These are phyloP conservation scores for Merops nubicus DNA, from an alignment of 2,113 vertebrate genomes.

Conservation along the genomic window DNA sequence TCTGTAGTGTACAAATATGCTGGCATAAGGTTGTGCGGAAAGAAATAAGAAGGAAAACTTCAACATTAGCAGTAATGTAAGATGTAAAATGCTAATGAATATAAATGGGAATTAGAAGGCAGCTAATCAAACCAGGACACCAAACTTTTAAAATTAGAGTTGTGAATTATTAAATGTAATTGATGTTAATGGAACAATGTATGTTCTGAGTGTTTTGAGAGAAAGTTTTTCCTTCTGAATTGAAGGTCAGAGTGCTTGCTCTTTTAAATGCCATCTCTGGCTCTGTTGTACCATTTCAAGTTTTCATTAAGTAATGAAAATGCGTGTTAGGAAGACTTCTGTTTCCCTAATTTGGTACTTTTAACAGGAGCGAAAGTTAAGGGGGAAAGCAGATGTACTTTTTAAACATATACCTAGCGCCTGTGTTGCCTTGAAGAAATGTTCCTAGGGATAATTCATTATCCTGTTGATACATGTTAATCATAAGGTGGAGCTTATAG, in stretches of 20 bases:
- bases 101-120: not conserved
- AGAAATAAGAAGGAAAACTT: constrained; percentile 29
- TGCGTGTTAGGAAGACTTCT: not conserved
- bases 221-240: constrained; percentile 23
- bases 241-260: constrained; percentile 25
- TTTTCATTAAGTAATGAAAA: constrained; percentile 26
- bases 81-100: constrained; percentile 42
- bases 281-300: not conserved
- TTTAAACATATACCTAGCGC: constrained; percentile 16
- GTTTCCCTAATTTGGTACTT: constrained; percentile 9
- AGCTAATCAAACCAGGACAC: constrained; percentile 1
- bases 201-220: constrained; percentile 14
- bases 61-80: not conserved
- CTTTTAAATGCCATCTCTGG: constrained; percentile 55
- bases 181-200: constrained; percentile 26
- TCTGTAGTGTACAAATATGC: fast-evolving
- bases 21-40: not conserved
- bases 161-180: constrained; percentile 47
- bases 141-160: constrained; percentile 28
- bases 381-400: not conserved
- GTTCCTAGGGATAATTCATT: not conserved
- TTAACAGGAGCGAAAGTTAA: not conserved
- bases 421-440: constrained; percentile 23
- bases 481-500: not conserved
- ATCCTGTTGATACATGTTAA: not conserved